A percentile compares a stretch with the other conserved stretches of the same genome.
phyloP scores from a whole-genome alignment of 1,140 invertebrate species.

The Brachionus sp. region DNA sequence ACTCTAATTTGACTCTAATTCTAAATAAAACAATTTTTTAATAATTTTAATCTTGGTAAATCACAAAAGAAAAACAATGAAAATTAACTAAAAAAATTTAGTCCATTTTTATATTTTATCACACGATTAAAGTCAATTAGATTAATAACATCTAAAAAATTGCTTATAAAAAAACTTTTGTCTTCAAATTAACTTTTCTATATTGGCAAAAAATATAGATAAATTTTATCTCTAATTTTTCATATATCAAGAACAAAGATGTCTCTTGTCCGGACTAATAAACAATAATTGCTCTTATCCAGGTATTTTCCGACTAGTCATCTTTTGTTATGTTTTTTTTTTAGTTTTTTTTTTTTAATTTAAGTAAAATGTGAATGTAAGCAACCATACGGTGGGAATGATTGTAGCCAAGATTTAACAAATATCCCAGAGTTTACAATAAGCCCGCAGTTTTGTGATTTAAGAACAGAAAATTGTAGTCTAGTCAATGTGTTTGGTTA shows the following conservation, averaged over 20 bases:
- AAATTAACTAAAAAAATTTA: too few relatives aligned
- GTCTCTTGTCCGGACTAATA: not conserved
- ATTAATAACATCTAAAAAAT: too few relatives aligned
- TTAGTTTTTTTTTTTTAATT: too few relatives aligned
- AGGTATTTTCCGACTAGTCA: not conserved
- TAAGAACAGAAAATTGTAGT: constrained; percentile 31
- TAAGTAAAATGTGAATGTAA: constrained; percentile 20
- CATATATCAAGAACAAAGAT: not conserved
- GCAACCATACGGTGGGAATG: not conserved
- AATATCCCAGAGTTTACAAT: not conserved
- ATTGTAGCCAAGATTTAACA: constrained; percentile 24
- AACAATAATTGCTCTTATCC: not conserved
- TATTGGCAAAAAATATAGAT: too few relatives aligned
- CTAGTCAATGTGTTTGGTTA: constrained; percentile 7
- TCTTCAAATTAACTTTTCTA: not conserved
- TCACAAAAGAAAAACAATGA: too few relatives aligned
- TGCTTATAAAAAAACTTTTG: not conserved
- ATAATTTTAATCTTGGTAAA: too few relatives aligned
- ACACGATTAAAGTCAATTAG: too few relatives aligned
- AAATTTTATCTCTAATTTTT: not conserved
- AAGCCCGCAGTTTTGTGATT: not conserved
- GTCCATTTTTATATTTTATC: too few relatives aligned
- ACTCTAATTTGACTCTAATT: too few relatives aligned
- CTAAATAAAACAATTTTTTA: too few relatives aligned
- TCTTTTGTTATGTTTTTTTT: too few relatives aligned